Evolutionary conservation across 2,797 vertebrate species (phyloP).

Genomic region (Hoplostethus atlanticus): DNA sequence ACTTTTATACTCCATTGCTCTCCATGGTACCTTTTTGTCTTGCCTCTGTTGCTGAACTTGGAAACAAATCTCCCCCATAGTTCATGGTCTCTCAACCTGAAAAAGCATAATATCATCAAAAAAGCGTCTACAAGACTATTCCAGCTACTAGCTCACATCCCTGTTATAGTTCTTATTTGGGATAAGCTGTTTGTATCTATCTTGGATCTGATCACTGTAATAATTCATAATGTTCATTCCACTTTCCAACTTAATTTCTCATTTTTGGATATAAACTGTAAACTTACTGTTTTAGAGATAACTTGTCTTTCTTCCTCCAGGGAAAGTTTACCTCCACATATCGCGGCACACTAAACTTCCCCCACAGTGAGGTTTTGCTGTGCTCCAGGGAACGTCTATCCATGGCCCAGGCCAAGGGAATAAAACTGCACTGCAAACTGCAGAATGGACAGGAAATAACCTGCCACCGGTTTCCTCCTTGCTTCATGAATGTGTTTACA

Average conservation of each 20-base stretch:
- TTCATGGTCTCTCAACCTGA: neutral
- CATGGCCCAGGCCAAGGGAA: neutral
- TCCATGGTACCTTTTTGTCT: constrained; percentile 26
- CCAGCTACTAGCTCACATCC: neutral
- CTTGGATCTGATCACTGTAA: no score
- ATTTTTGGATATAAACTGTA: no score
- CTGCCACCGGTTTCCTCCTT: neutral
- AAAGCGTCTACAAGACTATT: neutral
- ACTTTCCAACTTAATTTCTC: no score
- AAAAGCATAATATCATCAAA: neutral
- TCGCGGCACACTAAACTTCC: neutral
- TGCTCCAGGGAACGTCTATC: neutral
- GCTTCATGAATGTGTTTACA: no score
- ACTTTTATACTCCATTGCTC: constrained; percentile 43
- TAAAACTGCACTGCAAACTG: neutral
- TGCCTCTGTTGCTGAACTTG: constrained; percentile 18
- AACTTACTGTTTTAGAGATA: neutral
- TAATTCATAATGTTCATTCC: no score
- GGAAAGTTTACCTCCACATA: neutral
- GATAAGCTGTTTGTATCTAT: no score
- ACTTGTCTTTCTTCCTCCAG: neutral
- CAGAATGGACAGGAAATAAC: neutral
- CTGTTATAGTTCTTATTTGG: neutral
- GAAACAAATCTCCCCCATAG: neutral
- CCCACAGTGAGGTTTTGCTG: neutral